Percentiles rank a stretch among this genome's conserved stretches.
Evolutionary conservation across 2,113 vertebrate genomes (phyloP).

Genomic region (Cyphomyrus discorhynchus): DNA sequence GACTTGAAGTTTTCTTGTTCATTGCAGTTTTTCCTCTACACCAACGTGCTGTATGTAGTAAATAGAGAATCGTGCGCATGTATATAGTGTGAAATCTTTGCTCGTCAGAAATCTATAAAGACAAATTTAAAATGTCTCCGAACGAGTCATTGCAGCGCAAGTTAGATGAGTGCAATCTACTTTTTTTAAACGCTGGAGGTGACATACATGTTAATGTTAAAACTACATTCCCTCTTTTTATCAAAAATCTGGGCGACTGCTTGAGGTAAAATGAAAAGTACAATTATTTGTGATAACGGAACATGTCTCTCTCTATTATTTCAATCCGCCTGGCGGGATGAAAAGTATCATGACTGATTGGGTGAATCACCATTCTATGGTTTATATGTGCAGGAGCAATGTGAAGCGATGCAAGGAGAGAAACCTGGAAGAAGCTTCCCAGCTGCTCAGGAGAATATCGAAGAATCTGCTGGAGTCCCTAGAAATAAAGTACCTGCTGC

Average conservation of each 20-base stretch:
- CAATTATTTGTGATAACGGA: neutral
- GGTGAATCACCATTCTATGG: neutral
- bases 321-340: neutral
- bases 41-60: neutral
- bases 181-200: slow-evolving; percentile 29
- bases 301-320: neutral
- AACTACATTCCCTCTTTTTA: slow-evolving; percentile 35
- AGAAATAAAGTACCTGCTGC: slow-evolving; percentile 36
- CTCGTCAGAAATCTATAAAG: neutral
- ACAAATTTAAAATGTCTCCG: slow-evolving; percentile 27
- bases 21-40: neutral
- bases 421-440: slow-evolving; percentile 66
- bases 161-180: slow-evolving; percentile 30
- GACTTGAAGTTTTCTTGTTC: neutral
- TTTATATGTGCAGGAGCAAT: slow-evolving; percentile 47
- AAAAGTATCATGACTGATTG: neutral
- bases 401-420: slow-evolving; percentile 70
- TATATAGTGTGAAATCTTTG: neutral
- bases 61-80: too few species aligned
- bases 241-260: slow-evolving; percentile 50
- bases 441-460: slow-evolving; percentile 49
- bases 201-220: slow-evolving; percentile 19
- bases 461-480: slow-evolving; percentile 39
- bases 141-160: slow-evolving; percentile 37
- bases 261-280: slow-evolving; percentile 43